Base-by-base conservation (phyloP, 2,797 vertebrate genomes). In the Vireo griseus region DNA sequence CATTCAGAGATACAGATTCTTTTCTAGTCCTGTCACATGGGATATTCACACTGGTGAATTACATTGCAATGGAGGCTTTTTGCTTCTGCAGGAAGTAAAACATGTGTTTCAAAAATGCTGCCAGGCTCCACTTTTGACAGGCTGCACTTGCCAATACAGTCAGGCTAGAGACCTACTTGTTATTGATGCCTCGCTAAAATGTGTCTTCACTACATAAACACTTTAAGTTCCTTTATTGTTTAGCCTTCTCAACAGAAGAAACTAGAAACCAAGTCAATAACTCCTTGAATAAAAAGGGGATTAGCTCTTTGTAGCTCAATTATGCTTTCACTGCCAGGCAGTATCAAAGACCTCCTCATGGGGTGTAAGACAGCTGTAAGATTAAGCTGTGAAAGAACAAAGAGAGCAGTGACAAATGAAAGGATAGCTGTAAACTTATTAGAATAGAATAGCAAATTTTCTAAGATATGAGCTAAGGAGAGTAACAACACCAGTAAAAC, bases 311-410 rank as follows among this genome's bases (percentile, higher is more conserved):
- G 44, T 62, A 90, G 80, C 58, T 92, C 26, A 86, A 28, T 72
- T 83, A 77, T 47, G 44, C 55, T 92, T 88, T 94, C 57, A 47
- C 54, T 71, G 42, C 47, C 50, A 62, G 31, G 42, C 57, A 78
- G 29, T 63, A 65, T 31, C 71, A 67, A 88, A 48, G 47, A 63
- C 19, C 31, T 67, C 57, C 75, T 76, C 65, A 31, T 7, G 26
- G 44, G 12, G 18, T 86, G 4, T 40, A 67, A 91, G 24, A 89
- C 71, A 89, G 74, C 50, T 73, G 16, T 15, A 72, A 90, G 51
- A 94, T 77, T 61, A 95, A 87, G 54, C 83, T 69, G 47, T 72
- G 63, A 67, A 91, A 86, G 55, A 90, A 90, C 81, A 94, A 92
- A 93, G 72, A 8, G 87, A 78, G 40, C 37, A 85, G 59, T 39